Base-by-base conservation (phyloP, 2,113 vertebrate genomes). In the Oncorhynchus nerka region DNA sequence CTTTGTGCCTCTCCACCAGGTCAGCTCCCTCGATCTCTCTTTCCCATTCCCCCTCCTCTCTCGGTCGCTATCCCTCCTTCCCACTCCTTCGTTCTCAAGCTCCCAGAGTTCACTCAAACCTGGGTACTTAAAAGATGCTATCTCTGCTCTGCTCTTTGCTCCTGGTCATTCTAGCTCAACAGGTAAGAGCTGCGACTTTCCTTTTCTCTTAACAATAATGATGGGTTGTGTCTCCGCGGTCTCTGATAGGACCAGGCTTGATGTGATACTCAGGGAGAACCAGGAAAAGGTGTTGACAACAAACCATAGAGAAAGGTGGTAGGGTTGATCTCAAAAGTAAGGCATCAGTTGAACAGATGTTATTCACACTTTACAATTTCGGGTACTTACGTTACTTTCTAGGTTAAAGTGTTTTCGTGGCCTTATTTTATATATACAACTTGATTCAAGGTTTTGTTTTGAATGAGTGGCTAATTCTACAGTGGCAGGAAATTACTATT, bases 1-100 rank as follows among this genome's bases (percentile, higher is more conserved):
- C 96, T 97, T 98, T 98, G 96, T 98, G 92, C 76, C 77, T 88
- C 76, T 84, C 84, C 81, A 80, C 84, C 83, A 89, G 87, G 91
- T 87, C 91, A 89, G 82, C 77, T 88, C 87, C 86, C 81, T 90
- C 86, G 75, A 83, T 86, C 78, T 73, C 73, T 84, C 81, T 85
- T 74, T 66, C 85, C 79, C 83, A 75, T 87, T 83, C 70, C 84
- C 85, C 49, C 85, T 75, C 84, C 75, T 83, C 83, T n/a, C 48
- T 48, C 49, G 3, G 28, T 13, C 30, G 16, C 48, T 30, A 45
- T 72, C 68, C 71, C 78, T 82, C 81, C 49, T 81, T 57, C 78
- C 3, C 71, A 85, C 76, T 85, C 57, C 72, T 84, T 84, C 85
- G 75, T 79, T 67, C 74, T 55, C 48, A 24, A 22, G 70, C 65